Conservation (phyloP, 2,888 invertebrate species). For the Gastrophysa polygoni region DNA sequence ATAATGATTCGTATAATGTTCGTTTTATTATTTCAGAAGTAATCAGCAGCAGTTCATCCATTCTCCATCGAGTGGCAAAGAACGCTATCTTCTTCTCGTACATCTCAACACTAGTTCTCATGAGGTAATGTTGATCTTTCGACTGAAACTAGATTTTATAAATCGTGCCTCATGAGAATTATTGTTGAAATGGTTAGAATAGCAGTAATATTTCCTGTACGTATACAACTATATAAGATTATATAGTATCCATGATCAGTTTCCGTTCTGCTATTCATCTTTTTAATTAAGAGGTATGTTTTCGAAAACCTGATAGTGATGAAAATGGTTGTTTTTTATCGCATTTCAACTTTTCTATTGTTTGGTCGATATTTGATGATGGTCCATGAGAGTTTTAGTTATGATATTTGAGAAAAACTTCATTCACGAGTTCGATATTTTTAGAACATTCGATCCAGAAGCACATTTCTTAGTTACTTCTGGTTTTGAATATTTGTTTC, state of each 20-base stretch:
- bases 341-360: too few species aligned
- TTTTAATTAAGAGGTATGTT: too few species aligned
- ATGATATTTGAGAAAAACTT: too few species aligned
- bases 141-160: constrained; percentile 17
- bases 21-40: constrained; percentile 26
- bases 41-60: constrained; percentile 18
- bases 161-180: constrained; percentile 26
- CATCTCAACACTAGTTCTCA: constrained; percentile 5
- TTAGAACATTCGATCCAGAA: too few species aligned
- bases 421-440: too few species aligned
- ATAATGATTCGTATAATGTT: neutral
- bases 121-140: constrained; percentile 28
- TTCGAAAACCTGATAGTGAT: too few species aligned
- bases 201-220: neutral
- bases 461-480: too few species aligned
- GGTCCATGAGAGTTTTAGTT: too few species aligned
- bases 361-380: too few species aligned
- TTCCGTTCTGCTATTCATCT: neutral
- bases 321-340: too few species aligned
- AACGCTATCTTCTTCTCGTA: neutral
- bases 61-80: neutral
- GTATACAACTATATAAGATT: neutral
- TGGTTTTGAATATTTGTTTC: neutral
- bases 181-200: constrained; percentile 18
- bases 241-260: neutral